Evolutionary conservation across 1,140 invertebrate genomes (phyloP).

Genomic region (Conus ventricosus): DNA sequence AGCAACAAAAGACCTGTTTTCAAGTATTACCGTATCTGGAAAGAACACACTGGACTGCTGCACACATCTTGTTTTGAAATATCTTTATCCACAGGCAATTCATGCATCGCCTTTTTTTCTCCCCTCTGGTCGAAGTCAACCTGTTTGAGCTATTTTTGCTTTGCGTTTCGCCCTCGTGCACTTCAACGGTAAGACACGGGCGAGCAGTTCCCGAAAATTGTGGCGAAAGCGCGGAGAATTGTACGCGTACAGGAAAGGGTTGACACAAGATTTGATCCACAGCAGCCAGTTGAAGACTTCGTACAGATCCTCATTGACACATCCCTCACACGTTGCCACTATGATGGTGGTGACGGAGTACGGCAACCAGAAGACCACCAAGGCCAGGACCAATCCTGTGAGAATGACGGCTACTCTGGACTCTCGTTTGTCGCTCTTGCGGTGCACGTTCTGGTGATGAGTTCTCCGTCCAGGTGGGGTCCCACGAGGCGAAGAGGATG

Average conservation of each 20-base stretch:
- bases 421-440: background rate
- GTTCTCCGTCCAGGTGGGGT: background rate
- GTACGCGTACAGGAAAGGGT: constrained; percentile 66
- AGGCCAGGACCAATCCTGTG: constrained; percentile 46
- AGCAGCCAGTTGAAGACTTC: constrained; percentile 63
- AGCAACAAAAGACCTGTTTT: too few relatives aligned
- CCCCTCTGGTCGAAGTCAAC: too few relatives aligned
- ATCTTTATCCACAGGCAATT: too few relatives aligned
- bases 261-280: constrained; percentile 63
- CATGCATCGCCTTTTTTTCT: too few relatives aligned
- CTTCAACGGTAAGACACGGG: background rate
- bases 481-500: background rate
- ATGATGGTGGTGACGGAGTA: constrained; percentile 57
- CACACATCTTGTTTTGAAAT: too few relatives aligned
- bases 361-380: constrained; percentile 55
- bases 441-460: background rate
- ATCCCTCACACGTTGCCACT: constrained; percentile 50
- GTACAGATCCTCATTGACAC: constrained; percentile 52
- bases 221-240: constrained; percentile 51
- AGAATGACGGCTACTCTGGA: background rate
- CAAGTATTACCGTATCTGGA: too few relatives aligned
- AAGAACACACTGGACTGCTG: too few relatives aligned
- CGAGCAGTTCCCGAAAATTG: constrained; percentile 50
- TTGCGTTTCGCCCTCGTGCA: too few relatives aligned
- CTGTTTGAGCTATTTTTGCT: too few relatives aligned